These are phyloP conservation scores for Boloria euphrosyne DNA, from an alignment of 2,888 invertebrate genomes.

Conservation along the genomic window DNA sequence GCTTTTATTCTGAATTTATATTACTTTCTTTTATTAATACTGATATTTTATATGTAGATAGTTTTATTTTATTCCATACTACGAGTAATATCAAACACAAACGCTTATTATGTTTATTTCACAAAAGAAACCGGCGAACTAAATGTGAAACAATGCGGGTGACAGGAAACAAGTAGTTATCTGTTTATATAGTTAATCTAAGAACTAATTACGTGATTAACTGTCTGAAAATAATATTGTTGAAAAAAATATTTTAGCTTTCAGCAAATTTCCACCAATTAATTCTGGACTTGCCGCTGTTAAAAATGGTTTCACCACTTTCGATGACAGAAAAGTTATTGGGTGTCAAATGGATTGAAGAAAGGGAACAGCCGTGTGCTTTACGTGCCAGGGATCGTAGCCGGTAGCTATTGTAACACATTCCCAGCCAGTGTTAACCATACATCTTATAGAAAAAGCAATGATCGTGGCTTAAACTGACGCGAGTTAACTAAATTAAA, in stretches of 20 bases:
- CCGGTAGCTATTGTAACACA: conserved; percentile 66
- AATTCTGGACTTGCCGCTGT: conserved; percentile 32
- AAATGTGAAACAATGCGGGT: conserved; percentile 33
- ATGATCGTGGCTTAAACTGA: conserved; percentile 47
- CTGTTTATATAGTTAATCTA: background rate
- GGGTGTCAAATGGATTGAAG: conserved; percentile 77
- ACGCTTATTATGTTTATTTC: background rate
- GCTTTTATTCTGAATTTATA: no score
- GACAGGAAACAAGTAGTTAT: conserved; percentile 33
- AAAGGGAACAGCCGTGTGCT: conserved; percentile 67
- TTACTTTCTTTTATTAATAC: no score
- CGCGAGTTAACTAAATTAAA: background rate
- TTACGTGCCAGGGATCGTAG: conserved; percentile 70
- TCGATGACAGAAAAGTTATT: conserved; percentile 64
- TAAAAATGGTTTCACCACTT: conserved; percentile 67
- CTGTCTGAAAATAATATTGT: conserved; percentile 19
- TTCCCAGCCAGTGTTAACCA: conserved; percentile 71
- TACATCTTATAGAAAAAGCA: conserved; percentile 67
- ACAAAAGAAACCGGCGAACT: conserved; percentile 2
- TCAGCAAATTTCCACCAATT: conserved; percentile 33
- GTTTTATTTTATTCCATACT: no score
- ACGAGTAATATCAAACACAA: conserved; percentile 1
- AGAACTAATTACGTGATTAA: conserved; percentile 16
- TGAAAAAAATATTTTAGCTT: conserved; percentile 29
- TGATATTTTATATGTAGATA: no score